A percentile compares a stretch with the other conserved stretches of the same genome.
phyloP scores from a whole-genome alignment of 2,888 invertebrate genomes.

The Thecocarcelia acutangulata region DNA sequence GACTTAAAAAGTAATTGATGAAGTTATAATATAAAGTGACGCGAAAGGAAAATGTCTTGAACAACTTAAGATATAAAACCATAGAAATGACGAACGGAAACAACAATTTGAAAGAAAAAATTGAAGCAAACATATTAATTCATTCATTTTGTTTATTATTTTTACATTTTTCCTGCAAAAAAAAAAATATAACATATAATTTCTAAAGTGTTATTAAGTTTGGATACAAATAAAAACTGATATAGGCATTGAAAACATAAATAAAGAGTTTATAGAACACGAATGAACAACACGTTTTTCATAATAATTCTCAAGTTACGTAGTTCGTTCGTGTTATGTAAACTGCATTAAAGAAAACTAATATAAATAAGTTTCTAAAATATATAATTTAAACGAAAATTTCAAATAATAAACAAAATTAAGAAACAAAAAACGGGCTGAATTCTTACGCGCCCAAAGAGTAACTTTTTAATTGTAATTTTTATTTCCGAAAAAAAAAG shows the following conservation, averaged over 20 bases:
- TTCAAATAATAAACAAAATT: slow-evolving; percentile 8
- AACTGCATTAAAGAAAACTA: no score
- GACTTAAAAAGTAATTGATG: slow-evolving; percentile 35
- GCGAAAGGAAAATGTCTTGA: slow-evolving; percentile 15
- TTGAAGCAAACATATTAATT: slow-evolving; percentile 58
- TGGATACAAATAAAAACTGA: slow-evolving; percentile 12
- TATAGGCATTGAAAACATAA: no score
- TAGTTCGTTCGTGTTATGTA: no score
- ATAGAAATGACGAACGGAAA: slow-evolving; percentile 31
- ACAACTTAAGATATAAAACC: background rate
- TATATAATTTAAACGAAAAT: slow-evolving; percentile 12
- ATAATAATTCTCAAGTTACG: no score
- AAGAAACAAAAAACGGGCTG: slow-evolving; percentile 32
- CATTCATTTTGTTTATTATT: slow-evolving; percentile 18
- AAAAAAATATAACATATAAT: background rate
- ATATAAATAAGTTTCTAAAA: slow-evolving; percentile 25
- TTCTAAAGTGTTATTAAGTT: slow-evolving; percentile 14
- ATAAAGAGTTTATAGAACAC: no score
- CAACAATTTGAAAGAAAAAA: slow-evolving; percentile 37
- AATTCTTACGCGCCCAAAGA: slow-evolving; percentile 61
- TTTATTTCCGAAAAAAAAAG: slow-evolving; percentile 23
- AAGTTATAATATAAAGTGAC: slow-evolving; percentile 47
- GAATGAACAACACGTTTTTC: no score
- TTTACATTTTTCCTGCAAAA: slow-evolving; percentile 32
- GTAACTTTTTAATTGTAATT: slow-evolving; percentile 57